Evolutionary conservation across 1,140 invertebrate genomes (phyloP).

Genomic region (Drosophila lacteicornis): DNA sequence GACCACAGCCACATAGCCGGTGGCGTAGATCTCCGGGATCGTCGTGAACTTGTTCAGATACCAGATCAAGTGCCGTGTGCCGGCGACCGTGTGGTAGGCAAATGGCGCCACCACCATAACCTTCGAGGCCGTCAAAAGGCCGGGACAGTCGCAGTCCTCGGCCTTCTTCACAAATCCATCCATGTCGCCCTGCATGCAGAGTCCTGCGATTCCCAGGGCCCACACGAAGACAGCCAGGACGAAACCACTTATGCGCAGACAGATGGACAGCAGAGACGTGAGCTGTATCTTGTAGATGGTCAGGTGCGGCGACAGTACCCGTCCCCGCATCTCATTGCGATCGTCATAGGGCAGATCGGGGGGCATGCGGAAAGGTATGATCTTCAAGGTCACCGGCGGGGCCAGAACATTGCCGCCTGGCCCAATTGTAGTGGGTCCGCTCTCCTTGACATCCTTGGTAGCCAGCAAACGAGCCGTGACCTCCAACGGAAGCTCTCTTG

Average conservation of each 20-base stretch:
- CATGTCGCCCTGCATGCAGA: conserved; percentile 85
- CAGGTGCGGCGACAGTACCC: conserved; percentile 94
- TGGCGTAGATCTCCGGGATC: conserved; percentile 89
- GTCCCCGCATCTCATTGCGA: conserved; percentile 88
- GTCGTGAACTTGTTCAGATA: conserved; percentile 88
- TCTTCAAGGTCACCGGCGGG: conserved; percentile 26
- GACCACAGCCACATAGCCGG: conserved; percentile 87
- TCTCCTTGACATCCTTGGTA: neutral
- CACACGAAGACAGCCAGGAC: conserved; percentile 86
- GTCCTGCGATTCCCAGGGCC: conserved; percentile 85
- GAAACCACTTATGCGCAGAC: conserved; percentile 91
- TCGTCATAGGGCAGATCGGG: conserved; percentile 86
- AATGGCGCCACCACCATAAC: conserved; percentile 87
- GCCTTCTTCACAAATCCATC: conserved; percentile 85
- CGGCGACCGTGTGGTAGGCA: conserved; percentile 89
- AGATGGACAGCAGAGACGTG: conserved; percentile 91
- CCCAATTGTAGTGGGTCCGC: conserved; percentile 20
- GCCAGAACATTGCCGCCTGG: conserved; percentile 8
- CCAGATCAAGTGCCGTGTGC: conserved; percentile 89
- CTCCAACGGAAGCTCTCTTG: neutral
- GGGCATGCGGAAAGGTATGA: conserved; percentile 13
- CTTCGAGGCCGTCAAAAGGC: conserved; percentile 85
- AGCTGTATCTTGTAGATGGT: conserved; percentile 92
- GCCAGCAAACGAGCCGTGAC: neutral
- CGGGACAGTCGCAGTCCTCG: conserved; percentile 85